Base-by-base conservation (phyloP, 2,797 vertebrate species). In the Nannoperca australis region DNA sequence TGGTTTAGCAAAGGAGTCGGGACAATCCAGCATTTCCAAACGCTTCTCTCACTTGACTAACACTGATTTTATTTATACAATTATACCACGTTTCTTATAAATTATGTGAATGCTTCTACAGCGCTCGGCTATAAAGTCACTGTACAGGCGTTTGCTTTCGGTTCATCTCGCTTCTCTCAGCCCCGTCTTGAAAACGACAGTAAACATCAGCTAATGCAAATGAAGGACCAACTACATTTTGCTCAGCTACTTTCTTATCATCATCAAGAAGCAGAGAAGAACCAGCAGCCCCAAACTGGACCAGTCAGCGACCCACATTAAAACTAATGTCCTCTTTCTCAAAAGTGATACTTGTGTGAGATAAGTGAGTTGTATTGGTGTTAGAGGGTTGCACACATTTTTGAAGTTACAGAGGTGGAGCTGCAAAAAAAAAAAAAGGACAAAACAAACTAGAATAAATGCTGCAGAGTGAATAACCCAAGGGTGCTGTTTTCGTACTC, bases 161-260 rank as follows among this genome's bases (percentile, higher is more conserved):
- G 44, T 42, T 64, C 18, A 3, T 59, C 13, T 30, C 24, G 78
- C 89, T 92, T 91, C 91, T 91, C 78, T 94, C 92, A 94, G 92
- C 67, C 93, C 93, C 90, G 91, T 93, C 94, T 93, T 93, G 90
- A 93, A 95, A 95, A 94, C 70, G 84, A 92, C 88, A 91, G 70
- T 76, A 68, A 85, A 85, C 89, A 94, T 95, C 93, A 94, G 89
- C 86, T 8, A 18, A 30, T 85, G 91, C 93, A 95, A 93, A 93
- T 87, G 92, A 93, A 95, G 94, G 92, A 95, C 93, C 93, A 95
- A 95, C 94, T 89, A 91, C 93, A 93, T 87, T 90, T 89, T 92
- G 94, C 92, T 94, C 95, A 95, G 93, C 54, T 70, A 42, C 14
- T 82, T 84, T 85, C 32, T 62, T 62, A 69, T 82, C 87, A 92